Evolutionary conservation across 2,113 vertebrate genomes (phyloP), one percentile per base, ranked within the genome.

Genomic region (Perccottus glenii): DNA sequence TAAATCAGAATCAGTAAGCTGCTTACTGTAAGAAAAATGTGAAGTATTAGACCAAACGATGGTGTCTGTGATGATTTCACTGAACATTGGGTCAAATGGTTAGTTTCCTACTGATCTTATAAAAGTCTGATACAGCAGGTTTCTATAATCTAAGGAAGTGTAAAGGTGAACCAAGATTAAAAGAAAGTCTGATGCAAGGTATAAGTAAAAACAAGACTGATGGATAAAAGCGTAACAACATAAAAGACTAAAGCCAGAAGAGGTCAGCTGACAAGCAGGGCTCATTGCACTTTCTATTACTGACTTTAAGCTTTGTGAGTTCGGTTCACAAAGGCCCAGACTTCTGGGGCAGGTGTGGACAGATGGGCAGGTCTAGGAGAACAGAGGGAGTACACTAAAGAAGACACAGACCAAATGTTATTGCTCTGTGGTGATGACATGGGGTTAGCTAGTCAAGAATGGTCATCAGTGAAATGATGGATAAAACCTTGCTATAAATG

Each of bases 351-450:
- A 86, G 73, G 70, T 70, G 59, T 44, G 49, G 69, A 77, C 84
- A 81, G 81, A 82, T 80, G 81, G 77, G 73, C 59, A 84, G 67
- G 77, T 76, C 70, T 57, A 4, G 12, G 70, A 46, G 65, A 85
- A 75, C 78, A 77, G 75, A 72, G 27, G 72, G 74, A 62, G 56
- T 60, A 64, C 65, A 72, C 27, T 51, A 3, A 60, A 51, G 59
- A 49, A 62, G 78, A 80, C 19, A 60, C 53, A 62, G 74, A 76
- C 49, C 77, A 85, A 84, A 82, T 84, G 83, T 62, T 80, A 66
- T 56, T 65, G 53, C 64, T 27, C 71, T 6, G 36, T 53, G 59
- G 44, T 70, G 77, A 82, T 57, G 77, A 49, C 60, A 81, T 70
- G 60, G 74, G 71, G 59, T 73, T 43, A 66, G 75, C 64, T 56